Base-by-base conservation (phyloP, 2,888 invertebrate species). In the Leptinotarsa haldemani region DNA sequence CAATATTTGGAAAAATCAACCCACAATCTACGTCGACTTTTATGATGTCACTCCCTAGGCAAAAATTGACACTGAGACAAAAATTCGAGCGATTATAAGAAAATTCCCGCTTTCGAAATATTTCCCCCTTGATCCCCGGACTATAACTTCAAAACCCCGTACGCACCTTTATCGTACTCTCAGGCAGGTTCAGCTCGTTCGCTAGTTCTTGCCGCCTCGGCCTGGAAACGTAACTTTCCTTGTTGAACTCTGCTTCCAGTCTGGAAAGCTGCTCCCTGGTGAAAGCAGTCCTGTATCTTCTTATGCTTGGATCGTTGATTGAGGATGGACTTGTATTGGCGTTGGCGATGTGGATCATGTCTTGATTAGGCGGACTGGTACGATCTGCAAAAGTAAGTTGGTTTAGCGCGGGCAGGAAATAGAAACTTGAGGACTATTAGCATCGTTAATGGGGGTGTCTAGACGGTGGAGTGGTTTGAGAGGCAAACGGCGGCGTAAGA, bases 161-260 rank as follows among this genome's bases (percentile, higher is more conserved):
- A 67, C 68, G 9, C n/a, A 98, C 98, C 94, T 99, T 99, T 80
- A 99, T 99, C 2, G 99, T 99, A 46, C 97, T 96, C 87, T 99
- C 99, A 0, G 99, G 98, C 13, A 99, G 90, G 79, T 95, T 95
- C 18, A 99, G 90, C 83, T 97, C 95, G 0, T 96, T 93, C 0
- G 99, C 99, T 53, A 99, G 89, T 87, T 99, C 99, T 85, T 98
- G 97, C 77, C 99, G 90, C 74, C 97, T 90, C 0, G 99, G 99
- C 70, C 99, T 89, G 1, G 97, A 97, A 0, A 99, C 98, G 88
- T 99, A 99, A 88, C 98, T 99, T 88, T 99, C 99, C 83, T 96
- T 94, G 88, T 93, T 93, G 86, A 99, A 99, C 87, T 99, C 99
- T 83, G 97, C 96, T 88, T 99, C 99, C 70, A 99, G 88, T 16